Evolutionary conservation across 2,797 vertebrate genomes (phyloP).

Genomic region (Xerus rutilus): DNA sequence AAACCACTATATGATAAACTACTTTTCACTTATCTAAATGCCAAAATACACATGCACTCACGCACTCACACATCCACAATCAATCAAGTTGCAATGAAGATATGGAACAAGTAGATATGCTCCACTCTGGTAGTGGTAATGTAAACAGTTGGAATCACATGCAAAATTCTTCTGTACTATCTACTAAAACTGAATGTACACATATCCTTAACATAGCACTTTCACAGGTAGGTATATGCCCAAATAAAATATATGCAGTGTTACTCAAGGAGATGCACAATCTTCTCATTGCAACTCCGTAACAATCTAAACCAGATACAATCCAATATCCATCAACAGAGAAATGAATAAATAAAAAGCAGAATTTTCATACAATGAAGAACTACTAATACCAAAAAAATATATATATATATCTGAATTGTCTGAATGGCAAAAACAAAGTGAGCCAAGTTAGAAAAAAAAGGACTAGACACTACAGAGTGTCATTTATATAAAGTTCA

Average conservation of each 20-base stretch:
- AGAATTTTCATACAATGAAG: background rate
- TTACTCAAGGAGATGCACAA: background rate
- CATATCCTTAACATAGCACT: background rate
- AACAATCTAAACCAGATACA: background rate
- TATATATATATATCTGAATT: background rate
- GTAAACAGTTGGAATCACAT: background rate
- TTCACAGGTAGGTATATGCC: background rate
- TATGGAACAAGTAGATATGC: background rate
- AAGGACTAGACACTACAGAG: background rate
- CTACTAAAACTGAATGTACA: background rate
- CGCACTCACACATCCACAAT: background rate
- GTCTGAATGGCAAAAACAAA: conserved; percentile 10
- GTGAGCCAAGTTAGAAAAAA: background rate
- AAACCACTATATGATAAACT: background rate
- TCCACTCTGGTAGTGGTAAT: background rate
- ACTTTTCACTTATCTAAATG: background rate
- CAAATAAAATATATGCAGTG: background rate
- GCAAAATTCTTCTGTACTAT: background rate
- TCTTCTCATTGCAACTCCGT: background rate
- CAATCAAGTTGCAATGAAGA: background rate
- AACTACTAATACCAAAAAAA: background rate
- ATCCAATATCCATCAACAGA: background rate
- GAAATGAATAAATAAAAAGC: background rate
- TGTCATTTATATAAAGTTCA: background rate
- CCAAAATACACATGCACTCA: conserved; percentile 11